Evolutionary conservation across 2,888 invertebrate species (phyloP).

Genomic region (Tuberolachnus salignus): DNA sequence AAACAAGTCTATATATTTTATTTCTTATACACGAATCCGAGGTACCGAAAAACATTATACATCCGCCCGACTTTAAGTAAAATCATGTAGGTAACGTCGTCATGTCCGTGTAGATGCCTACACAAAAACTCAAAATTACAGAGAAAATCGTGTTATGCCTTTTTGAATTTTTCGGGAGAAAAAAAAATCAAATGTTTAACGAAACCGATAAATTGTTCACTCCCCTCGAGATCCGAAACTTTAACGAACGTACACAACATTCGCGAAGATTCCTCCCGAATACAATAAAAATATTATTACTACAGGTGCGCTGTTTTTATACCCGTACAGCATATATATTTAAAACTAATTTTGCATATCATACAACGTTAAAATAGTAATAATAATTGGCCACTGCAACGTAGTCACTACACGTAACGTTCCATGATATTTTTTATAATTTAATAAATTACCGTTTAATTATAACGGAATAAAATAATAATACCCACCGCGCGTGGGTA

Average conservation of each 20-base stretch:
- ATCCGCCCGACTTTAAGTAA: constrained; percentile 5
- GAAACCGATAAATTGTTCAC: neutral
- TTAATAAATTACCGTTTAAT: constrained; percentile 1
- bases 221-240: neutral
- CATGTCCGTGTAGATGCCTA: too few species aligned
- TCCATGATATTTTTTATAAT: neutral
- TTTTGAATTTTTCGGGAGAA: neutral
- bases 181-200: neutral
- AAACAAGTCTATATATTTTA: constrained; percentile 10
- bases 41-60: constrained; percentile 7
- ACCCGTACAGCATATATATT: too few species aligned
- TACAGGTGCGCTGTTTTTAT: too few species aligned
- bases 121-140: neutral
- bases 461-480: neutral
- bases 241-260: constrained; percentile 20
- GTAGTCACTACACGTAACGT: too few species aligned
- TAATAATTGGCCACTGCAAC: too few species aligned
- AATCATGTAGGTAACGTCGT: too few species aligned
- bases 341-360: too few species aligned
- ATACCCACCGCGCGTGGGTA: neutral
- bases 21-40: constrained; percentile 16
- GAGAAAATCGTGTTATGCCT: neutral
- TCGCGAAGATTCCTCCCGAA: too few species aligned
- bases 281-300: too few species aligned
- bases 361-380: too few species aligned